phyloP scores from a whole-genome alignment of 35 echinoderm and acorn worm genomes.

The Eucidaris tribuloides region DNA sequence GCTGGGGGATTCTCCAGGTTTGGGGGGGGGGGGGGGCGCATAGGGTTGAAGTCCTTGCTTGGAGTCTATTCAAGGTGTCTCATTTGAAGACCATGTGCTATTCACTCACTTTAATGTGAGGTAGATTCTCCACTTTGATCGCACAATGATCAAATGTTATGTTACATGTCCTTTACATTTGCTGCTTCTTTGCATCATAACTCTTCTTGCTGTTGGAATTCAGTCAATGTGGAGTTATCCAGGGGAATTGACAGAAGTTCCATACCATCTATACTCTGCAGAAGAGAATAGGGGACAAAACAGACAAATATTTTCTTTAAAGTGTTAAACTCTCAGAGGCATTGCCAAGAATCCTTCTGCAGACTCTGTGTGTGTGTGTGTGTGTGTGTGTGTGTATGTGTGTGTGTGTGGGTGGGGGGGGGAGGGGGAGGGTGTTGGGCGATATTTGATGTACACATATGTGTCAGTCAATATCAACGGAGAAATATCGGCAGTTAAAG shows the following conservation, averaged over 20 bases:
- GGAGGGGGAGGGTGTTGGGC: not conserved
- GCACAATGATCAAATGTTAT: too few species aligned
- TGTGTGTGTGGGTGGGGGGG: not conserved
- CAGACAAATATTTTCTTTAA: not conserved
- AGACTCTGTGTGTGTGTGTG: not conserved
- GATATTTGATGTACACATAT: not conserved
- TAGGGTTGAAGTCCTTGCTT: too few species aligned
- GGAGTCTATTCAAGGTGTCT: too few species aligned
- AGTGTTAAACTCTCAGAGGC: not conserved
- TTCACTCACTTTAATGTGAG: too few species aligned
- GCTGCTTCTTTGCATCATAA: too few species aligned
- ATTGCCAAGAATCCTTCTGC: not conserved
- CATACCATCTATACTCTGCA: constrained; percentile 77
- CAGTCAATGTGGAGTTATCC: constrained; percentile 57
- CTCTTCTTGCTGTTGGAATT: constrained; percentile 76
- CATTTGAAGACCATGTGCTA: too few species aligned
- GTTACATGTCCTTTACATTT: too few species aligned
- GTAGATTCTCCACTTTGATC: too few species aligned
- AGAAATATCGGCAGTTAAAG: too few species aligned
- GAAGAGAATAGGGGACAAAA: not conserved
- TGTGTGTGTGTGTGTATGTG: not conserved
- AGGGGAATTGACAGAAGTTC: constrained; percentile 77
- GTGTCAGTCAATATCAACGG: too few species aligned
- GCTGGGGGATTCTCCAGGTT: too few species aligned
- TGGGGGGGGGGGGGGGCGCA: too few species aligned